A percentile compares a stretch with the other conserved stretches of the same genome.
phyloP scores from a whole-genome alignment of 2,113 vertebrate genomes.

The Tiliqua scincoides region DNA sequence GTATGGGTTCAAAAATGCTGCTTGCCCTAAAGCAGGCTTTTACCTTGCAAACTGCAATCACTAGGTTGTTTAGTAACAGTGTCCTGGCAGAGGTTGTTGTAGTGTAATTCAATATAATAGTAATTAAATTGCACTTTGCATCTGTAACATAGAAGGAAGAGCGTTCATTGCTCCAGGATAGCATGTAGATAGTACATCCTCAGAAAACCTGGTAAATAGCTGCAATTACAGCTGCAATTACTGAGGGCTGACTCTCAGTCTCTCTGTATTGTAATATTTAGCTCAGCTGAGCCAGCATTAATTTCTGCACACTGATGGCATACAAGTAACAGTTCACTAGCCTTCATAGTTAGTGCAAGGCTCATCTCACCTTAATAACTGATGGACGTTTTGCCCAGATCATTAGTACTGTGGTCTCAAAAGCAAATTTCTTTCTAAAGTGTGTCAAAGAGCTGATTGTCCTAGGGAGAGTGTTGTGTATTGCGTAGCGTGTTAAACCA shows the following conservation, averaged over 20 bases:
- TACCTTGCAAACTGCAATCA: conserved; percentile 19
- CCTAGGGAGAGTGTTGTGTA: neutral
- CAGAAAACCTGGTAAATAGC: conserved; percentile 18
- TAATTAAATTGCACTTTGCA: conserved; percentile 9
- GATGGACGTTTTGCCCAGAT: neutral
- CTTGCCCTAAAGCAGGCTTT: neutral
- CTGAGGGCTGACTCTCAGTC: conserved; percentile 7
- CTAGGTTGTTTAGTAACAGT: conserved; percentile 47
- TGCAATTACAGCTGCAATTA: conserved; percentile 17
- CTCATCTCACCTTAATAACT: neutral
- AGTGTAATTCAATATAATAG: conserved; percentile 29
- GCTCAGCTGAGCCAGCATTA: conserved; percentile 11
- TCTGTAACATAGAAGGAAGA: conserved; percentile 18
- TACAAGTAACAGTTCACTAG: neutral
- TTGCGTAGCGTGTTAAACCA: neutral
- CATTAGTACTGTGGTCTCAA: neutral
- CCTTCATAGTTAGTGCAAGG: neutral
- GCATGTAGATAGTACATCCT: conserved; percentile 12
- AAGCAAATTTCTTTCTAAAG: neutral
- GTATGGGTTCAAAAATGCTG: conserved; percentile 40
- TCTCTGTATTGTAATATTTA: neutral
- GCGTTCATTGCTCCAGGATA: conserved; percentile 23
- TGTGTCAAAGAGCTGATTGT: neutral
- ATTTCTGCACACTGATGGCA: neutral
- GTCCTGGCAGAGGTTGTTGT: conserved; percentile 39